These are phyloP conservation scores for Syrista parreyssii DNA, from an alignment of 2,888 invertebrate species.

Conservation along the genomic window DNA sequence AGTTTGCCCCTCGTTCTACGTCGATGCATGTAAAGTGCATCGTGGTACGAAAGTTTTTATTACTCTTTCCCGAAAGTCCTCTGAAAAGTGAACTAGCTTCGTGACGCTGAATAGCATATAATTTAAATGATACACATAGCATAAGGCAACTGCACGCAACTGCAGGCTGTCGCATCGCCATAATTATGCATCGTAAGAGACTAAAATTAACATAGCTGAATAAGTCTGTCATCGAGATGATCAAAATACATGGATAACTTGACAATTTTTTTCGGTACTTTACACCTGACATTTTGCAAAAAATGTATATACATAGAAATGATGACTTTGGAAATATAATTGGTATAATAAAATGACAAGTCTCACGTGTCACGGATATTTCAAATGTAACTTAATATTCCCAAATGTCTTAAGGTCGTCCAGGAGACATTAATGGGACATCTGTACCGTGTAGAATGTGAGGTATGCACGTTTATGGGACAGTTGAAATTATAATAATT, in stretches of 20 bases:
- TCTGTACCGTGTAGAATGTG: background rate
- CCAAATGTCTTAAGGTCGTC: no score
- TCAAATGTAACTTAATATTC: no score
- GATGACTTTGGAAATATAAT: no score
- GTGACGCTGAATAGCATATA: background rate
- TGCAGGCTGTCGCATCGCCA: background rate
- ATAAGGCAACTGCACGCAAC: background rate
- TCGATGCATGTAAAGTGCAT: background rate
- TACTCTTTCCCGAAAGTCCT: background rate
- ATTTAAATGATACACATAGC: background rate
- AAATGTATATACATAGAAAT: no score
- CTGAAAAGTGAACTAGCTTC: background rate
- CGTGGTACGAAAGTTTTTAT: background rate
- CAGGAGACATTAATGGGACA: background rate
- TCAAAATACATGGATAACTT: no score
- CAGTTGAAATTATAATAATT: no score
- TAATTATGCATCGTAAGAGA: background rate
- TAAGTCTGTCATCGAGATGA: no score
- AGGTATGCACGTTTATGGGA: rapidly evolving
- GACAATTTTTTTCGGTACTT: no score
- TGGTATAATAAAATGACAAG: no score
- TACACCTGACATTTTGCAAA: no score
- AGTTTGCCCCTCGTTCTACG: background rate
- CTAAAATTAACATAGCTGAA: background rate
- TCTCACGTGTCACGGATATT: no score